phyloP scores from a whole-genome alignment of 2,888 invertebrate genomes.

The Helobdella robusta region DNA sequence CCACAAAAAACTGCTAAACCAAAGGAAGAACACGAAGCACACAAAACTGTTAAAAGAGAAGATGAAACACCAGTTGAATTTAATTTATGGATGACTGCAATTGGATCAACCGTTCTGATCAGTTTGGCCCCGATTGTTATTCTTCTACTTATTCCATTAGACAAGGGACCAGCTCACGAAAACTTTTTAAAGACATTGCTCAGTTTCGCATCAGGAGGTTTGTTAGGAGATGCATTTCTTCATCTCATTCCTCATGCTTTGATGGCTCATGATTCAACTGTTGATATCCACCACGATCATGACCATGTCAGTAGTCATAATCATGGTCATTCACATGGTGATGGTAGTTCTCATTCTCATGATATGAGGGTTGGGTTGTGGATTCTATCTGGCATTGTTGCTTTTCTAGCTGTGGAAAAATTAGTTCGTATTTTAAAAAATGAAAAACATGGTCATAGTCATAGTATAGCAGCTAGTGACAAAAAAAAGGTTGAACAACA shows the following conservation, averaged over 20 bases:
- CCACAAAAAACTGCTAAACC: conserved; percentile 4
- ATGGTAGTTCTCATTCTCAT: conserved; percentile 49
- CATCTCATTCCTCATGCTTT: conserved; percentile 93
- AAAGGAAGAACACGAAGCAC: neutral
- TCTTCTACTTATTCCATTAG: conserved; percentile 81
- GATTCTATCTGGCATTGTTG: conserved; percentile 83
- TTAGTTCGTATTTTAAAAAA: conserved; percentile 62
- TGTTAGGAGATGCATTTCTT: conserved; percentile 94
- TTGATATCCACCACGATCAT: conserved; percentile 41
- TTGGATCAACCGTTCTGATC: conserved; percentile 81
- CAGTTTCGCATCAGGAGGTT: conserved; percentile 57
- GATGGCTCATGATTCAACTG: no score
- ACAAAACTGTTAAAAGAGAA: conserved; percentile 45
- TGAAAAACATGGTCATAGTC: conserved; percentile 58
- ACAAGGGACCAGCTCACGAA: conserved; percentile 64
- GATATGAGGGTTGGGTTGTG: conserved; percentile 86
- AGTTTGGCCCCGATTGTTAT: conserved; percentile 89
- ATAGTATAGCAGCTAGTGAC: neutral
- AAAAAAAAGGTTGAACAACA: conserved; percentile 12
- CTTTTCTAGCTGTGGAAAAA: conserved; percentile 87
- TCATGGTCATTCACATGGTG: conserved; percentile 53
- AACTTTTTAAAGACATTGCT: conserved; percentile 70
- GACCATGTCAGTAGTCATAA: conserved; percentile 55
- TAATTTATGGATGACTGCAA: conserved; percentile 66
- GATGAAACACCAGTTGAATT: conserved; percentile 38